Evolutionary conservation across 2,888 invertebrate genomes (phyloP).

Genomic region (Dasypolia templi): DNA sequence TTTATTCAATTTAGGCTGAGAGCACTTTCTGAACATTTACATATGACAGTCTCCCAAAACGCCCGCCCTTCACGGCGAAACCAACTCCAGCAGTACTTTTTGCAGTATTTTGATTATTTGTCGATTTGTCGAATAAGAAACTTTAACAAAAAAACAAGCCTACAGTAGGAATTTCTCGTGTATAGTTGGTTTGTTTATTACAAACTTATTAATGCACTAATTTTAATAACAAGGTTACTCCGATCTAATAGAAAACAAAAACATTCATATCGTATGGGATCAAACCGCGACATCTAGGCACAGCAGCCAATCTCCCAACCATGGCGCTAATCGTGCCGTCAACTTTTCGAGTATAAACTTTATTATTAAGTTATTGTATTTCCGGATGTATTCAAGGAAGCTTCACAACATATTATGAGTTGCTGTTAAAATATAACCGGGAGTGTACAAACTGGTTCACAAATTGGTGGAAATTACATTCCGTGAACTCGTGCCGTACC

Average conservation of each 20-base stretch:
- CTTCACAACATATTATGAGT: not conserved
- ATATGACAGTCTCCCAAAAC: no score
- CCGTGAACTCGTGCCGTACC: not conserved
- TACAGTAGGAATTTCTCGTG: no score
- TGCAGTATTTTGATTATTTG: not conserved
- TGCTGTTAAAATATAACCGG: conserved; percentile 4
- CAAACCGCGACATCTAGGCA: not conserved
- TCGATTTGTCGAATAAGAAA: not conserved
- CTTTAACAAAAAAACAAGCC: not conserved
- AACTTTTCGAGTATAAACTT: not conserved
- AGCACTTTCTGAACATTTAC: no score
- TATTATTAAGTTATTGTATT: not conserved
- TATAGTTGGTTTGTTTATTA: not conserved
- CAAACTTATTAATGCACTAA: not conserved
- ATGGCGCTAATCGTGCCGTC: not conserved
- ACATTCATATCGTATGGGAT: not conserved
- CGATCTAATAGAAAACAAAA: not conserved
- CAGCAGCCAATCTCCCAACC: not conserved
- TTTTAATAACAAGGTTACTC: not conserved
- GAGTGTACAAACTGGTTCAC: not conserved
- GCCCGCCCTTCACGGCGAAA: no score
- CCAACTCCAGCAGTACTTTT: not conserved
- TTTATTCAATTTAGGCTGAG: no score
- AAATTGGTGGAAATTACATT: conserved; percentile 14
- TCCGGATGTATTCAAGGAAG: not conserved